These are phyloP conservation scores for Gambelia wislizenii DNA, from an alignment of 2,797 vertebrate genomes.

Conservation along the genomic window DNA sequence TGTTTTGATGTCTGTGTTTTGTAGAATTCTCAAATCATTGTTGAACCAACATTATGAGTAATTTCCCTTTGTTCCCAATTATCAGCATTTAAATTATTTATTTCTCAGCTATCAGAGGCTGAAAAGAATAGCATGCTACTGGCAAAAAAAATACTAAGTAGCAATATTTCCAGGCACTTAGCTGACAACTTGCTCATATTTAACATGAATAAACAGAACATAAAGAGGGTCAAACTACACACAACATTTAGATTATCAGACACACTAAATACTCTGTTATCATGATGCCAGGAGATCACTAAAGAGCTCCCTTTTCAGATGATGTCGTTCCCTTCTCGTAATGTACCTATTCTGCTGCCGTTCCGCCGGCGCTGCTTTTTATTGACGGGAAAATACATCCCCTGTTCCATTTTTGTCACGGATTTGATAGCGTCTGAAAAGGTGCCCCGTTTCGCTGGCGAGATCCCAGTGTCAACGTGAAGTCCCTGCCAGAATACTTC, in stretches of 20 bases:
- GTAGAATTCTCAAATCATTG: background rate
- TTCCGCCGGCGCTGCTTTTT: too few relatives aligned
- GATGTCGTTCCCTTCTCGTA: too few relatives aligned
- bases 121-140: background rate
- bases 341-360: too few relatives aligned
- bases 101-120: background rate
- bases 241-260: background rate
- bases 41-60: background rate
- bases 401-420: too few relatives aligned
- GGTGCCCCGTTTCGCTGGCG: too few relatives aligned
- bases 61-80: conserved; percentile 5
- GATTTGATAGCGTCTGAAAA: too few relatives aligned
- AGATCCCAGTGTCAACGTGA: too few relatives aligned
- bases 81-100: background rate
- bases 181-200: background rate
- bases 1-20: background rate
- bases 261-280: too few relatives aligned
- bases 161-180: background rate
- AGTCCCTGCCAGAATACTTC: too few relatives aligned
- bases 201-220: background rate
- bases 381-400: too few relatives aligned
- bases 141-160: background rate
- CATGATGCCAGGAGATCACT: too few relatives aligned
- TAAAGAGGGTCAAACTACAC: background rate
- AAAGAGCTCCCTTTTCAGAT: too few relatives aligned